Percentiles rank a stretch among this genome's conserved stretches.
Conservation (phyloP, 2,113 vertebrate genomes). For the Motacilla tschutschensis region DNA sequence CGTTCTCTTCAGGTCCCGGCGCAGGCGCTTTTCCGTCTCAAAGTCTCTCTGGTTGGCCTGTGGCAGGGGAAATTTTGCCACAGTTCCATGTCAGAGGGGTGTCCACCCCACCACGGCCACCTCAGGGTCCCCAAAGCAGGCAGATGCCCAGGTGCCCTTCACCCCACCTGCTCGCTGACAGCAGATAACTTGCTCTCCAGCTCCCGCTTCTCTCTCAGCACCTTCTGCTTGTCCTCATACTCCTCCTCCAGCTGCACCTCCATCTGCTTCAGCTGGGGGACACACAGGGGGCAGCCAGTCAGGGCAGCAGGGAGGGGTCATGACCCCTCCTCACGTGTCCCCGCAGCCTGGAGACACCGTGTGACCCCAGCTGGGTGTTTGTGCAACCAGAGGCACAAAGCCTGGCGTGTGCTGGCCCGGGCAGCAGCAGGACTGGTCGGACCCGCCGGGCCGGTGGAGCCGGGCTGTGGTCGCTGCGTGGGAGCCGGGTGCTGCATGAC, state of each 20-base stretch:
- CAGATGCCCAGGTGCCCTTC: background rate
- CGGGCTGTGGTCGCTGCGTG: background rate
- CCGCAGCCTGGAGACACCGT: fast-evolving
- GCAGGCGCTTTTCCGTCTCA: slow-evolving; percentile 89
- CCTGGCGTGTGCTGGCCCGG: background rate
- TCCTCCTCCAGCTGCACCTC: slow-evolving; percentile 95
- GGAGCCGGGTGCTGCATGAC: background rate
- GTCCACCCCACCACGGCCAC: fast-evolving
- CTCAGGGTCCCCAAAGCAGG: background rate
- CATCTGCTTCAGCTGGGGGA: slow-evolving; percentile 89
- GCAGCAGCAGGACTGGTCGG: background rate
- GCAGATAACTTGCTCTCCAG: slow-evolving; percentile 86
- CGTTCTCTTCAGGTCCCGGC: slow-evolving; percentile 94
- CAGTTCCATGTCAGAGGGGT: fast-evolving
- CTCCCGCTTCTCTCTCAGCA: slow-evolving; percentile 90
- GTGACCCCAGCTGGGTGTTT: background rate
- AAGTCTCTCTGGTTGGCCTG: slow-evolving; percentile 89
- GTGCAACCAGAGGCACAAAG: background rate
- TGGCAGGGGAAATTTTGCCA: background rate
- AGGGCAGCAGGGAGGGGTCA: fast-evolving
- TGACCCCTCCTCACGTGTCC: fast-evolving
- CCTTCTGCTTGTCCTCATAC: slow-evolving; percentile 95
- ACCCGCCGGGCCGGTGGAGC: slow-evolving; percentile 1
- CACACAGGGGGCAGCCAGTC: background rate
- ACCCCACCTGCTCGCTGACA: slow-evolving; percentile 85